A percentile compares a stretch with the other conserved stretches of the same genome.
phyloP scores from a whole-genome alignment of 2,797 vertebrate genomes.

The Sebastes goodei region DNA sequence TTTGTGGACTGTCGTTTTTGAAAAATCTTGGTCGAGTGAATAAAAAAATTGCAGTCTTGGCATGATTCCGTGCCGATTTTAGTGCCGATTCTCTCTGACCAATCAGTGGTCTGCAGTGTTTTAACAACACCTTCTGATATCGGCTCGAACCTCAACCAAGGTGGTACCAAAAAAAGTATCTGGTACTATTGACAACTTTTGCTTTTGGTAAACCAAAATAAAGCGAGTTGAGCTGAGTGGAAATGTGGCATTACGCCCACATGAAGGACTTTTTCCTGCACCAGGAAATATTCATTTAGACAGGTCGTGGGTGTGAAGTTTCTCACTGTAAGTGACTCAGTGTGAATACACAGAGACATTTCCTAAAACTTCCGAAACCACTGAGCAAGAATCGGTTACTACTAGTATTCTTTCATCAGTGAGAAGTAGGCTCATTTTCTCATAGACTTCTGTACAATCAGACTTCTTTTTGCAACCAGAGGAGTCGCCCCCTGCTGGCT shows the following conservation, averaged over 20 bases:
- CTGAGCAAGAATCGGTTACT: neutral
- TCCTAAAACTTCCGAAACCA: conserved; percentile 15
- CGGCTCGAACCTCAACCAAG: neutral
- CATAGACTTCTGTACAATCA: too few species aligned
- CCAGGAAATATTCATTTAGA: conserved; percentile 48
- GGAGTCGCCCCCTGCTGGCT: too few species aligned
- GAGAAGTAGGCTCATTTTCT: too few species aligned
- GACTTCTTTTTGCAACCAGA: too few species aligned
- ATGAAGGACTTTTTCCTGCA: conserved; percentile 35
- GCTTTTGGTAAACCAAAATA: neutral
- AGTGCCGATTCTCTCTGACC: neutral
- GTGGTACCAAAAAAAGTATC: neutral
- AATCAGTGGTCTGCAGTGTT: neutral
- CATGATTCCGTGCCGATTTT: neutral
- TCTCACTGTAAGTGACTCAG: conserved; percentile 42
- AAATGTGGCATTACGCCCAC: conserved; percentile 6
- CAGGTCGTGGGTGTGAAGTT: conserved; percentile 26
- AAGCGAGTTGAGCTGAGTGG: neutral
- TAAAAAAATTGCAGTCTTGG: neutral
- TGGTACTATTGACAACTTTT: neutral
- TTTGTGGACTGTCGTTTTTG: neutral
- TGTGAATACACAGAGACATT: conserved; percentile 16
- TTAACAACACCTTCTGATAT: neutral
- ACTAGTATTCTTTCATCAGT: neutral
- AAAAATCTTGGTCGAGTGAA: neutral